Conservation (phyloP, 2,113 vertebrate species). For the Cryptotis parvus region DNA sequence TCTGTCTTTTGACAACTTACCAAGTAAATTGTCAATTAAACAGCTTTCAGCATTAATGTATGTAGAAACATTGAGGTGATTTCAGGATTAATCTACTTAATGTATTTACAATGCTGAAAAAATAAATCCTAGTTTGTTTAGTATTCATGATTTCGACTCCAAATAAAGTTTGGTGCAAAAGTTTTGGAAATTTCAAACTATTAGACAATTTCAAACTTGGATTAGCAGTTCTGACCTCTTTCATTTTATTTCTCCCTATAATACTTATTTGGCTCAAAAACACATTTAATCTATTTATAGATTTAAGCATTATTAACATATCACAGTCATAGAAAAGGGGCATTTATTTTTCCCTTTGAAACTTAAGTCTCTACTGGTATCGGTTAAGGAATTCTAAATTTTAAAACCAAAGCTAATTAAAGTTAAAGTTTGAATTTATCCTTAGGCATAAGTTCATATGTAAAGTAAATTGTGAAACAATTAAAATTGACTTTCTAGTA, state of each 20-base stretch:
- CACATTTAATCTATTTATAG: slow-evolving; percentile 31
- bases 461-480: background rate
- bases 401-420: too few species aligned
- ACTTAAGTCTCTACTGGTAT: too few species aligned
- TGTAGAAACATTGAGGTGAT: background rate
- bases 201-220: background rate
- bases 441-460: background rate
- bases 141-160: background rate
- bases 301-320: slow-evolving; percentile 6
- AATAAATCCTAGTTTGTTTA: background rate
- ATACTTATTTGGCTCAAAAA: background rate
- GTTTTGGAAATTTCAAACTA: background rate
- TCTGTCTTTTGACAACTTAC: background rate
- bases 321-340: background rate
- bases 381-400: too few species aligned
- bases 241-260: background rate
- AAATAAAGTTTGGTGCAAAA: background rate
- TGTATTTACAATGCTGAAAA: background rate
- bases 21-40: background rate
- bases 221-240: background rate
- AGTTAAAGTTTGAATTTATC: slow-evolving; percentile 20
- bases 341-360: background rate
- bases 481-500: background rate
- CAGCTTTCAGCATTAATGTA: background rate
- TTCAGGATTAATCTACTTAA: background rate